A percentile compares a stretch with the other conserved stretches of the same genome.
These are phyloP conservation scores for Sebastes iracundus DNA, from an alignment of 2,797 vertebrate species.

Conservation along the genomic window DNA sequence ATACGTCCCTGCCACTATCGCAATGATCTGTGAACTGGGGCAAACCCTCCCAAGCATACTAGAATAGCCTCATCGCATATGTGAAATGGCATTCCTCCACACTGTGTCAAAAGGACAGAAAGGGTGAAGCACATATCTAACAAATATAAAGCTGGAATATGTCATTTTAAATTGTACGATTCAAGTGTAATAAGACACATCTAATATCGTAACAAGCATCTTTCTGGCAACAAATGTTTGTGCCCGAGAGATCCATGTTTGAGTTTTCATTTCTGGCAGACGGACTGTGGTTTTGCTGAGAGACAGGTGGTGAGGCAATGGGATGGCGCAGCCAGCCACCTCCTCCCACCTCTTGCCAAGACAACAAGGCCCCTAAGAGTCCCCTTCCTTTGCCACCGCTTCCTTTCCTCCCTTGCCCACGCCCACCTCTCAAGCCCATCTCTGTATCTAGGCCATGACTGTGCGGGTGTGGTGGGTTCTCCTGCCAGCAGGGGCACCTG, in stretches of 20 bases:
- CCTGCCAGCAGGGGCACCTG: conserved; percentile 64
- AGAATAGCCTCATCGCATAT: conserved; percentile 61
- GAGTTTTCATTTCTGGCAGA: conserved; percentile 57
- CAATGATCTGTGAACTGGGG: conserved; percentile 44
- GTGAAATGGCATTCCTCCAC: conserved; percentile 54
- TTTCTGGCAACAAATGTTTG: conserved; percentile 28
- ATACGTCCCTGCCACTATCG: conserved; percentile 15
- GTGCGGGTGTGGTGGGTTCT: conserved; percentile 68
- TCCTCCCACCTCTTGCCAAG: conserved; percentile 72
- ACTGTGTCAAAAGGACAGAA: conserved; percentile 37
- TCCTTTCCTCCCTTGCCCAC: conserved; percentile 49
- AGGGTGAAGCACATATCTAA: background rate
- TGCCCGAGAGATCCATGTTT: conserved; percentile 33
- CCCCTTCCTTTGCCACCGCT: conserved; percentile 48
- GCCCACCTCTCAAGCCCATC: conserved; percentile 52
- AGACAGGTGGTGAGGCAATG: conserved; percentile 82
- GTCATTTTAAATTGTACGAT: background rate
- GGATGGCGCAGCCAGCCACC: conserved; percentile 73
- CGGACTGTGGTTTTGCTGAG: conserved; percentile 48
- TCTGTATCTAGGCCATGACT: conserved; percentile 69
- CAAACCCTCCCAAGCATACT: conserved; percentile 46
- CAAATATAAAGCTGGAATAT: background rate
- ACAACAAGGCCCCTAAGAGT: conserved; percentile 66
- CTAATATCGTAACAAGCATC: conserved; percentile 18
- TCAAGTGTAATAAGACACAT: background rate